A percentile compares a stretch with the other conserved stretches of the same genome.
Conservation (phyloP, 2,888 invertebrate genomes). For the Molorchus minor region DNA sequence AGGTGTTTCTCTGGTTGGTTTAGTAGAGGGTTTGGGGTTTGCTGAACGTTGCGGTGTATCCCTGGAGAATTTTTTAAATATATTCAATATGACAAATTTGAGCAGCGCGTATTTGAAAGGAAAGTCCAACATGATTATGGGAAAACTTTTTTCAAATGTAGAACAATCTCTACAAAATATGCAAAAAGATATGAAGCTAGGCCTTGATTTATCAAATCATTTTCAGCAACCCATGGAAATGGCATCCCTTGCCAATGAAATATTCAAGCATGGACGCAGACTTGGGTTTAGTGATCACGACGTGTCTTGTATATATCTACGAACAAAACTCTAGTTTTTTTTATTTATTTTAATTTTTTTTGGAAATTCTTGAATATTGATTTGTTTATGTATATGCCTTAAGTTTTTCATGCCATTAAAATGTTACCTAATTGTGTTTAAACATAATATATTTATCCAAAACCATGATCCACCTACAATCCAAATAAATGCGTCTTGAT, state of each 20-base stretch:
- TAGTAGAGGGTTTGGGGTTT: conserved; percentile 92
- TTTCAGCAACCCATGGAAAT: conserved; percentile 91
- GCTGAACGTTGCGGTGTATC: conserved; percentile 91
- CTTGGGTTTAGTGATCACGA: conserved; percentile 94
- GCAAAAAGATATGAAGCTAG: conserved; percentile 93
- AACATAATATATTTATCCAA: no score
- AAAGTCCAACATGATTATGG: conserved; percentile 74
- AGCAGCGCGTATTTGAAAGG: conserved; percentile 81
- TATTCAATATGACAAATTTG: conserved; percentile 83
- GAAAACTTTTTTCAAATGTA: conserved; percentile 51
- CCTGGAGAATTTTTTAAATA: conserved; percentile 87
- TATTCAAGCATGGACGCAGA: conserved; percentile 94
- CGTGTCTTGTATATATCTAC: conserved; percentile 90
- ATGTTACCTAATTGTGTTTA: no score
- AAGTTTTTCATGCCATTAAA: no score
- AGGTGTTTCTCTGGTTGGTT: conserved; percentile 83
- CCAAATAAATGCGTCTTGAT: no score
- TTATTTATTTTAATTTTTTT: no score
- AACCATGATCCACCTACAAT: no score
- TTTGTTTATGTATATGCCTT: no score
- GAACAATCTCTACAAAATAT: conserved; percentile 89
- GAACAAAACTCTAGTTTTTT: conserved; percentile 78
- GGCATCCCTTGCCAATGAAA: conserved; percentile 92
- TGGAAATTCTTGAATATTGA: no score
- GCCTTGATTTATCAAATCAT: conserved; percentile 85